These are phyloP conservation scores for Xylota sylvarum DNA, from an alignment of 2,888 invertebrate species.

Conservation along the genomic window DNA sequence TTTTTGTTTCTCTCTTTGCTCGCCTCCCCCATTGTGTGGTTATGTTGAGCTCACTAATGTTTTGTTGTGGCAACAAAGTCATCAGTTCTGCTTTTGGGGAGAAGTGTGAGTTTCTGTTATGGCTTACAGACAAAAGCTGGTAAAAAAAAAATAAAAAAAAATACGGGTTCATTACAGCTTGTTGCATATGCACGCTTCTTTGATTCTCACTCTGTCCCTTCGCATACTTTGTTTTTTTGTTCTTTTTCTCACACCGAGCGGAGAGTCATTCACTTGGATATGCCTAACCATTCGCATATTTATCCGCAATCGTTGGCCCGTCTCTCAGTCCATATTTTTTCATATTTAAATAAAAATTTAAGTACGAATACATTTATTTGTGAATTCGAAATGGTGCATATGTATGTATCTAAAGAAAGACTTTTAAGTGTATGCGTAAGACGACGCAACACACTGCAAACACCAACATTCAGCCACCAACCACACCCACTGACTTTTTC, in stretches of 20 bases:
- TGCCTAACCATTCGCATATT: slow-evolving; percentile 44
- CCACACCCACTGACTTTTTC: slow-evolving; percentile 50
- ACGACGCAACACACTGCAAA: background rate
- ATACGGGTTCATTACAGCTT: slow-evolving; percentile 65
- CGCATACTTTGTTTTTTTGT: slow-evolving; percentile 10
- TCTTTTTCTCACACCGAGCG: background rate
- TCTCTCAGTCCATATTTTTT: background rate
- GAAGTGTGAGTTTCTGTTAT: slow-evolving; percentile 35
- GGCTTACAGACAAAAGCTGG: slow-evolving; percentile 50
- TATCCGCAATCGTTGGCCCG: slow-evolving; percentile 24
- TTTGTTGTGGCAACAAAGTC: slow-evolving; percentile 68
- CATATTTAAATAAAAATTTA: slow-evolving; percentile 42
- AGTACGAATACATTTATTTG: slow-evolving; percentile 60
- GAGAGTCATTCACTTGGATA: slow-evolving; percentile 69
- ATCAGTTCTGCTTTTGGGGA: slow-evolving; percentile 48
- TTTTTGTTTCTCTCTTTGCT: background rate
- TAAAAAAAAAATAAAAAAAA: slow-evolving; percentile 31
- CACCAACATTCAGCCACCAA: slow-evolving; percentile 20
- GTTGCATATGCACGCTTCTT: slow-evolving; percentile 49
- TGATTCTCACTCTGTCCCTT: slow-evolving; percentile 13
- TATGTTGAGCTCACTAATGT: slow-evolving; percentile 54
- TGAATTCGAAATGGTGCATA: slow-evolving; percentile 20
- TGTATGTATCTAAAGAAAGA: slow-evolving; percentile 10
- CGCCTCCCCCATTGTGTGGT: slow-evolving; percentile 43
- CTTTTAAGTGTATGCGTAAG: slow-evolving; percentile 16